Conservation (phyloP, 1,140 invertebrate genomes). For the Neodiprion fabricii region DNA sequence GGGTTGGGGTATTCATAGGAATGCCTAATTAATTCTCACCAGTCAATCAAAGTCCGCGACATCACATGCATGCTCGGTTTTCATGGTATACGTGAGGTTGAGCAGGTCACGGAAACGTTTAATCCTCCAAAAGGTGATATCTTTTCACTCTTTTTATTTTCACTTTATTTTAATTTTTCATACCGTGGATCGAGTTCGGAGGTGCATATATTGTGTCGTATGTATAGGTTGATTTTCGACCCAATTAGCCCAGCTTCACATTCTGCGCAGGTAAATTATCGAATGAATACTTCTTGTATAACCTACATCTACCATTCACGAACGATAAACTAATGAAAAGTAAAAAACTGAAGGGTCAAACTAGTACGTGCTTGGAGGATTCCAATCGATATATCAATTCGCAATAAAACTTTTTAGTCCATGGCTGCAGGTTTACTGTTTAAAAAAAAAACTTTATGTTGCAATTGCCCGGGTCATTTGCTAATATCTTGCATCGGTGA, state of each 20-base stretch:
- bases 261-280: neutral
- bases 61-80: too few species aligned
- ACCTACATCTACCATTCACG: neutral
- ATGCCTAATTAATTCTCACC: too few species aligned
- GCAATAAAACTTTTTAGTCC: neutral
- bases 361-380: neutral
- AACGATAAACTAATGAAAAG: too few species aligned
- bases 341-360: neutral
- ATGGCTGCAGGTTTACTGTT: too few species aligned
- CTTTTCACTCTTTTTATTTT: neutral
- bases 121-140: neutral
- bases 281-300: neutral
- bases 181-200: neutral
- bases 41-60: too few species aligned
- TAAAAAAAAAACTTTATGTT: neutral
- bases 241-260: neutral
- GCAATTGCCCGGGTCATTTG: conserved; percentile 1
- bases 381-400: neutral
- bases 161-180: neutral
- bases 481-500: neutral
- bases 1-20: too few species aligned
- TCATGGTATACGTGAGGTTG: too few species aligned
- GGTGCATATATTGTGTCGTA: neutral
- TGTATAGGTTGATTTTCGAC: neutral
- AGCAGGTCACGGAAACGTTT: too few species aligned